These are phyloP conservation scores for Cyclina sinensis DNA, from an alignment of 1,140 invertebrate species.

Conservation along the genomic window DNA sequence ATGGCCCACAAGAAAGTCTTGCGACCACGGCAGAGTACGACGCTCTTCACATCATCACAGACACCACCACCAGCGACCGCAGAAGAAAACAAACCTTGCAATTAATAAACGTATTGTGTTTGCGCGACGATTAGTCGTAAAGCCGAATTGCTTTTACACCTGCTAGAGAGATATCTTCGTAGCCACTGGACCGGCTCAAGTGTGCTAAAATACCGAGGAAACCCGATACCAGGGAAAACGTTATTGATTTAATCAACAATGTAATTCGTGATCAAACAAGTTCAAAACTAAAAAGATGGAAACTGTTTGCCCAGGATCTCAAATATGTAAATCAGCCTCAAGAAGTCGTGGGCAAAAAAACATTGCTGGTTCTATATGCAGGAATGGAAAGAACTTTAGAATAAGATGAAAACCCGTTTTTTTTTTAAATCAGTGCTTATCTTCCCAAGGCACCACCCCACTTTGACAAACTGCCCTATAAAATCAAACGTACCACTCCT, in stretches of 20 bases:
- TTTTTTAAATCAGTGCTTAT: neutral
- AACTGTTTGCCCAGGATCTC: neutral
- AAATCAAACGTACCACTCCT: no score
- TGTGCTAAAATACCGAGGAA: neutral
- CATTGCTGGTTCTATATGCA: neutral
- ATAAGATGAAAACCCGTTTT: neutral
- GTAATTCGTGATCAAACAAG: neutral
- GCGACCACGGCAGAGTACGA: neutral
- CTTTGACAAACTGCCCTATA: no score
- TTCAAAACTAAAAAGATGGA: neutral
- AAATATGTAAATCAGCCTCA: neutral
- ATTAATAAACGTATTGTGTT: neutral
- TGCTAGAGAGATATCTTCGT: neutral
- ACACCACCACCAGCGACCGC: neutral
- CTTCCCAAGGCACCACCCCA: no score
- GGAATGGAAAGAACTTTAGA: neutral
- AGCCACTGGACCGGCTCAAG: neutral
- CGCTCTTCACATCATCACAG: no score
- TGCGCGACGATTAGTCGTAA: neutral
- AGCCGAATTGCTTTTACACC: neutral
- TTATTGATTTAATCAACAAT: conserved; percentile 27
- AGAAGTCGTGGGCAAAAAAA: neutral
- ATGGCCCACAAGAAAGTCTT: no score
- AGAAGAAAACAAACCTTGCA: neutral
- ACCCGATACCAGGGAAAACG: neutral